Evolutionary conservation across 2,888 invertebrate species (phyloP).

Genomic region (Chaetogeoica ovagalla): DNA sequence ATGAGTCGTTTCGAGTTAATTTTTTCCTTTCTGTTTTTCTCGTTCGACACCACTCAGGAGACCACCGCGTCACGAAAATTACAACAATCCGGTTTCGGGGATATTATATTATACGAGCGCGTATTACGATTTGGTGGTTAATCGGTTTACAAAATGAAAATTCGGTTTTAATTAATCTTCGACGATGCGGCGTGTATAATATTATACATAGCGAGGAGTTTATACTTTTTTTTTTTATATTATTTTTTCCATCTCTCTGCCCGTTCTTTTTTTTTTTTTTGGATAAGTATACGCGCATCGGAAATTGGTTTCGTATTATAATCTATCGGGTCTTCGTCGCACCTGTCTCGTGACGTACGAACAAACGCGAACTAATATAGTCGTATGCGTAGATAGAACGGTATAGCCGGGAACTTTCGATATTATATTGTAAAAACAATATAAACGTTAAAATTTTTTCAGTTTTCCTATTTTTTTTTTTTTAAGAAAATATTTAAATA

Average conservation of each 20-base stretch:
- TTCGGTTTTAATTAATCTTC: conserved; percentile 50
- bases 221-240: too few species aligned
- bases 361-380: neutral
- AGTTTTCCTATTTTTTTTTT: too few species aligned
- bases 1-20: conserved; percentile 33
- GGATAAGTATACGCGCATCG: neutral
- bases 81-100: conserved; percentile 41
- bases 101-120: neutral
- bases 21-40: conserved; percentile 12
- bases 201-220: neutral
- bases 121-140: conserved; percentile 33
- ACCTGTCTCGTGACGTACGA: conserved; percentile 9
- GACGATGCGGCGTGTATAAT: neutral
- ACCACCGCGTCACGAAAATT: conserved; percentile 44
- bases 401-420: neutral
- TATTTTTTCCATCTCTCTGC: too few species aligned
- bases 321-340: neutral
- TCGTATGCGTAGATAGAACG: too few species aligned
- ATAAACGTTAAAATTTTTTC: too few species aligned
- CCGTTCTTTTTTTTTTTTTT: too few species aligned
- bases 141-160: conserved; percentile 51
- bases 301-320: conserved; percentile 33
- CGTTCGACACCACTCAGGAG: neutral
- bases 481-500: too few species aligned
- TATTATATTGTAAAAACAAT: too few species aligned